Evolutionary conservation across 2,888 invertebrate genomes (phyloP).

Genomic region (Phania funesta): DNA sequence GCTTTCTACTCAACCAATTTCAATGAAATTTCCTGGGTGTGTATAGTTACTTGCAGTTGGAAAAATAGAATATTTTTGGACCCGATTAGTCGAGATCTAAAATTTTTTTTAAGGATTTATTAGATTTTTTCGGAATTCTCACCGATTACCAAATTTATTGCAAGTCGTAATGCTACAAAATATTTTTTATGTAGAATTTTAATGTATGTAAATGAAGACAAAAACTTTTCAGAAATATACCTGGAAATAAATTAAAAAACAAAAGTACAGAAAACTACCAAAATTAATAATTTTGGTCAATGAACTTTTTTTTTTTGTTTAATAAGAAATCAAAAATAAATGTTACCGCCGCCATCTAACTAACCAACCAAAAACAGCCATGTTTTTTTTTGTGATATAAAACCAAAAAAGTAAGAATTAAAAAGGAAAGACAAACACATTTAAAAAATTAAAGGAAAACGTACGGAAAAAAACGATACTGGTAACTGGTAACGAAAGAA

Average conservation of each 20-base stretch:
- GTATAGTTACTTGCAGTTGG: no score
- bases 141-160: no score
- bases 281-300: constrained; percentile 37
- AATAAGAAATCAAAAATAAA: constrained; percentile 44
- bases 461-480: constrained; percentile 13
- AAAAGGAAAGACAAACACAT: constrained; percentile 8
- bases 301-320: constrained; percentile 40
- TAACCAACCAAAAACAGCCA: not conserved
- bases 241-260: not conserved
- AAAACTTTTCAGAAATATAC: not conserved
- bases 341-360: constrained; percentile 31
- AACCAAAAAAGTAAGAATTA: not conserved
- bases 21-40: no score
- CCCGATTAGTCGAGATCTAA: no score
- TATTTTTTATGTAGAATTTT: no score
- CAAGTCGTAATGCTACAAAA: no score
- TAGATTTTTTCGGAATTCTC: no score
- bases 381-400: not conserved
- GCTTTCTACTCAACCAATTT: no score
- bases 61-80: no score
- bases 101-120: no score
- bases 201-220: constrained; percentile 10
- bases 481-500: constrained; percentile 33
- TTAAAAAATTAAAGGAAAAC: constrained; percentile 37
- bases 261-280: not conserved